Conservation (phyloP, 2,888 invertebrate species). For the Thymelicus sylvestris region DNA sequence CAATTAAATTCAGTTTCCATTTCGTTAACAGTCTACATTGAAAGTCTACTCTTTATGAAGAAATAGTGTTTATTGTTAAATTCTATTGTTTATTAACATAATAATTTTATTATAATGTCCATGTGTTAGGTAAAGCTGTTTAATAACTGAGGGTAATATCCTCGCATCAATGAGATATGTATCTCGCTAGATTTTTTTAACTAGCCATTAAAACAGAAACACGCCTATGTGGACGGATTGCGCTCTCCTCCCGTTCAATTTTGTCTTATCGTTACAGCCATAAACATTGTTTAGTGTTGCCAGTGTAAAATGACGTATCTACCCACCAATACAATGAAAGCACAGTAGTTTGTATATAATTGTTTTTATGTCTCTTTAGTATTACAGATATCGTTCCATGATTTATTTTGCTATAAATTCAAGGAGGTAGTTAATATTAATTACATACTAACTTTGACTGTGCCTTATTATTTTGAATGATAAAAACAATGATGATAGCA, state of each 20-base stretch:
- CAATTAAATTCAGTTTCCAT: not conserved
- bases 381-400: too few species aligned
- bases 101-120: not conserved
- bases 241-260: conserved; percentile 49
- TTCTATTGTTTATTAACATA: not conserved
- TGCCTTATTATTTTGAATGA: too few species aligned
- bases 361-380: too few species aligned
- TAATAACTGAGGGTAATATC: not conserved
- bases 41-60: not conserved
- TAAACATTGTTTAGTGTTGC: not conserved
- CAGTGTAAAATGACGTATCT: too few species aligned
- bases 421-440: too few species aligned
- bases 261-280: not conserved
- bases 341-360: too few species aligned
- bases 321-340: too few species aligned
- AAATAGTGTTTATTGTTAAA: not conserved
- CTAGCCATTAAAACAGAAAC: conserved; percentile 45
- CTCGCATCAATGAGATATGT: not conserved
- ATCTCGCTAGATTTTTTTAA: not conserved
- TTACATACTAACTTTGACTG: too few species aligned
- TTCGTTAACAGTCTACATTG: conserved; percentile 6
- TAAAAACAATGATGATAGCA: too few species aligned
- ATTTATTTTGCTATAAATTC: too few species aligned
- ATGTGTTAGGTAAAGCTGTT: not conserved
- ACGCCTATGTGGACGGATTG: conserved; percentile 71